phyloP scores from a whole-genome alignment of 1,140 invertebrate genomes.

The Diachasmimorpha longicaudata region DNA sequence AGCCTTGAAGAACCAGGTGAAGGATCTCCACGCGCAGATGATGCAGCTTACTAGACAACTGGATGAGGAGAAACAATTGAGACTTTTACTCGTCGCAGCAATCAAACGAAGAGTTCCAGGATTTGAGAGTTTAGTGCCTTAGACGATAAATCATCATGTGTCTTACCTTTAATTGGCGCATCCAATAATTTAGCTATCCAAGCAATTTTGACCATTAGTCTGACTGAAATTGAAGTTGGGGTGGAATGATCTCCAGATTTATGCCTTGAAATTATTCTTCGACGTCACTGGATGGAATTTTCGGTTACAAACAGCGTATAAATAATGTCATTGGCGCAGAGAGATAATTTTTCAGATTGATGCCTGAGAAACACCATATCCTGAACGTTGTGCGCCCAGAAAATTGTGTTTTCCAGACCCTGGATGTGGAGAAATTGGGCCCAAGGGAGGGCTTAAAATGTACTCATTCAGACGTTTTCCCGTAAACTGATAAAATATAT shows the following conservation, averaged over 20 bases:
- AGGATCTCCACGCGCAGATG: constrained; percentile 65
- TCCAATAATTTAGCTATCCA: neutral
- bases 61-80: constrained; percentile 61
- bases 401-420: too few relatives aligned
- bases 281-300: too few relatives aligned
- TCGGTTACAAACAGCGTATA: too few relatives aligned
- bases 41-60: constrained; percentile 57
- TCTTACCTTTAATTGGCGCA: neutral
- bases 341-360: too few relatives aligned
- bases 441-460: too few relatives aligned
- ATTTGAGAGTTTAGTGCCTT: constrained; percentile 47
- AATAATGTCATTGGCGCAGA: too few relatives aligned
- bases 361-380: too few relatives aligned
- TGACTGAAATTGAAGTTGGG: neutral
- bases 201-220: neutral
- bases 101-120: constrained; percentile 57
- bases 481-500: too few relatives aligned
- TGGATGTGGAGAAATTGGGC: too few relatives aligned
- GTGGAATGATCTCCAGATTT: neutral
- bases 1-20: constrained; percentile 70
- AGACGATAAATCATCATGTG: neutral
- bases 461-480: too few relatives aligned
- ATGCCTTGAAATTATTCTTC: too few relatives aligned
- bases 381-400: too few relatives aligned
- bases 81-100: constrained; percentile 57